These are phyloP conservation scores for Enteromius radiatus DNA, from an alignment of 2,797 vertebrate species.

Conservation along the genomic window DNA sequence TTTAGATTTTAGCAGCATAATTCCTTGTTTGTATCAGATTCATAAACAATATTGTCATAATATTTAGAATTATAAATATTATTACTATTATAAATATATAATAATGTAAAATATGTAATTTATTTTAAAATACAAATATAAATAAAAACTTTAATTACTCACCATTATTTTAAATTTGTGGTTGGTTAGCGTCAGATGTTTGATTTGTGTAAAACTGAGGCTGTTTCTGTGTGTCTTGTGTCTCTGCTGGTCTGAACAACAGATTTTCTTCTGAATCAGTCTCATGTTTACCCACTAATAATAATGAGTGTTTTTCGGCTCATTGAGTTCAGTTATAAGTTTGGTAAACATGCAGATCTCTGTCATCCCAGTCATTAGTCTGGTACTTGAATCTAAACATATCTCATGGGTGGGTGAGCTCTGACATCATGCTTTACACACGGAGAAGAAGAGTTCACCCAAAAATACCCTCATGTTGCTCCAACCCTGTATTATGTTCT, in stretches of 20 bases:
- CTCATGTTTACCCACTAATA: not conserved
- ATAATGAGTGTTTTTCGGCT: constrained; percentile 12
- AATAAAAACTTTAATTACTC: too few relatives aligned
- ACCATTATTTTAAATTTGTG: not conserved
- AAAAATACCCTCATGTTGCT: not conserved
- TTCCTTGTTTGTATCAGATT: not conserved
- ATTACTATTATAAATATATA: not conserved
- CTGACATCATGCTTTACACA: constrained; percentile 10
- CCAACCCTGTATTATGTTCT: not conserved
- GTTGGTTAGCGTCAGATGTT: not conserved
- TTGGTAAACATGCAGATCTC: constrained; percentile 19
- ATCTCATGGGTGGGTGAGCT: constrained; percentile 9
- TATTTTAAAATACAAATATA: not conserved
- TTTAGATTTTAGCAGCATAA: not conserved
- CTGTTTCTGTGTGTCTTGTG: not conserved
- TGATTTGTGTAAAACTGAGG: not conserved
- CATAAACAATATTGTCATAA: not conserved
- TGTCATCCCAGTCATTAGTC: constrained; percentile 24
- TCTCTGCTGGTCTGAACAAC: not conserved
- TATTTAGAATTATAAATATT: not conserved
- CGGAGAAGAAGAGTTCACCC: not conserved
- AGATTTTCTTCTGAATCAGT: not conserved
- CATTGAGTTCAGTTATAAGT: constrained; percentile 15
- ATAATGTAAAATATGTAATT: not conserved
- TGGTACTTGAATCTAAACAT: constrained; percentile 15